Evolutionary conservation across 2,888 invertebrate genomes (phyloP).

Genomic region (Drosophila meridionalis): DNA sequence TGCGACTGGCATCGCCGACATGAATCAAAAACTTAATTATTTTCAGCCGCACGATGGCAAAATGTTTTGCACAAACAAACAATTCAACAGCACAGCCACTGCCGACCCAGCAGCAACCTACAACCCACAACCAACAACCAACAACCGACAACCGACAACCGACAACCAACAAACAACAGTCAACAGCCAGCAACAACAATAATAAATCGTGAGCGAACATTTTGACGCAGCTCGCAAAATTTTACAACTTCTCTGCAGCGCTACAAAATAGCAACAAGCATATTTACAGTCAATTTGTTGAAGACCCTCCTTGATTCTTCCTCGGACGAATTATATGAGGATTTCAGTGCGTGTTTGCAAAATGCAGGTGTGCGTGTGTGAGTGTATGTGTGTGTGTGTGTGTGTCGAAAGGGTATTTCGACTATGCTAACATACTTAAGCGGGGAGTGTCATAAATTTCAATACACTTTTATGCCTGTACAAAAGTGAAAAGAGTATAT

Average conservation of each 20-base stretch:
- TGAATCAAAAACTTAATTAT: slow-evolving; percentile 78
- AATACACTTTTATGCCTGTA: neutral
- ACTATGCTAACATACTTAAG: slow-evolving; percentile 43
- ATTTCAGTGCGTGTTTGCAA: slow-evolving; percentile 23
- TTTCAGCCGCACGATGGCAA: slow-evolving; percentile 65
- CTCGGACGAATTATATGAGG: slow-evolving; percentile 40
- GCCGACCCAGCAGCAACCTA: slow-evolving; percentile 9
- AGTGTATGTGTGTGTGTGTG: slow-evolving; percentile 13
- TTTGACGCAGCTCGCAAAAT: slow-evolving; percentile 72
- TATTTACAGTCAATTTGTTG: slow-evolving; percentile 78
- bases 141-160: slow-evolving; percentile 9
- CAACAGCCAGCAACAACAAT: slow-evolving; percentile 31
- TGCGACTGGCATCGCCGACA: slow-evolving; percentile 59
- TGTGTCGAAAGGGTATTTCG: slow-evolving; percentile 3
- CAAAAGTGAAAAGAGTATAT: neutral
- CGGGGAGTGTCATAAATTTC: slow-evolving; percentile 59
- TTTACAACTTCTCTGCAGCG: slow-evolving; percentile 51
- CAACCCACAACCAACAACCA: slow-evolving; percentile 11
- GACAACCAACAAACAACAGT: slow-evolving; percentile 10
- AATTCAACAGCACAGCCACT: slow-evolving; percentile 20
- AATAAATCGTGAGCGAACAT: slow-evolving; percentile 68
- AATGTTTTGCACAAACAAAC: slow-evolving; percentile 63
- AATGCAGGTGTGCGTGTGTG: slow-evolving; percentile 10
- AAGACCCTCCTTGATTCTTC: slow-evolving; percentile 14
- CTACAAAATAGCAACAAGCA: slow-evolving; percentile 58